Evolutionary conservation across 1,140 invertebrate genomes (phyloP).

Genomic region (Solenopsis fugax): DNA sequence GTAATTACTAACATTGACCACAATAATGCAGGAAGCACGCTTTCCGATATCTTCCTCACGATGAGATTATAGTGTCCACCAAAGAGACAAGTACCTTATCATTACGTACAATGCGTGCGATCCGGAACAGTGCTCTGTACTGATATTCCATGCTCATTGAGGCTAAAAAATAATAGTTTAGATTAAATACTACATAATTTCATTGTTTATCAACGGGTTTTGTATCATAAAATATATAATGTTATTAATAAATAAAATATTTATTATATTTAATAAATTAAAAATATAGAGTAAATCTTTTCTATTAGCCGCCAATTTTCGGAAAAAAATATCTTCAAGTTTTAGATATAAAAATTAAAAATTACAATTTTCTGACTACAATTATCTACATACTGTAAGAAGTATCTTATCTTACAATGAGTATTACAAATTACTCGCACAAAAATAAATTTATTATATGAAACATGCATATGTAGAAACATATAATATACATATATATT

Average conservation of each 20-base stretch:
- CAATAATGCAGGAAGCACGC: neutral
- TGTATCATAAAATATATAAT: slow-evolving; percentile 6
- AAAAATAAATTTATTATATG: neutral
- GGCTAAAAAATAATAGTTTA: neutral
- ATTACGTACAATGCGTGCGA: neutral
- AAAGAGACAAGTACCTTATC: slow-evolving; percentile 11
- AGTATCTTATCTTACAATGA: neutral
- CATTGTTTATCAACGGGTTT: neutral
- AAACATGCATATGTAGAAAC: neutral
- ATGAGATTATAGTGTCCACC: neutral
- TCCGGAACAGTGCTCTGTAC: neutral
- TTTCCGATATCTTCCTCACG: neutral
- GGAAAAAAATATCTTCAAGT: neutral
- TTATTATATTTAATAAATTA: neutral
- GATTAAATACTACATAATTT: neutral
- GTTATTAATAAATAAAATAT: neutral
- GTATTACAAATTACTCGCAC: neutral
- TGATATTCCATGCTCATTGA: neutral
- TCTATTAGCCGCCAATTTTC: neutral
- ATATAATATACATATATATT: neutral
- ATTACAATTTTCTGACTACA: neutral
- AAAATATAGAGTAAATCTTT: neutral
- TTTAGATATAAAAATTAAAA: neutral
- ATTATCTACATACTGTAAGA: neutral
- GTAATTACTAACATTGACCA: neutral